Conservation (phyloP, 2,113 vertebrate species). For the Lathamus discolor region DNA sequence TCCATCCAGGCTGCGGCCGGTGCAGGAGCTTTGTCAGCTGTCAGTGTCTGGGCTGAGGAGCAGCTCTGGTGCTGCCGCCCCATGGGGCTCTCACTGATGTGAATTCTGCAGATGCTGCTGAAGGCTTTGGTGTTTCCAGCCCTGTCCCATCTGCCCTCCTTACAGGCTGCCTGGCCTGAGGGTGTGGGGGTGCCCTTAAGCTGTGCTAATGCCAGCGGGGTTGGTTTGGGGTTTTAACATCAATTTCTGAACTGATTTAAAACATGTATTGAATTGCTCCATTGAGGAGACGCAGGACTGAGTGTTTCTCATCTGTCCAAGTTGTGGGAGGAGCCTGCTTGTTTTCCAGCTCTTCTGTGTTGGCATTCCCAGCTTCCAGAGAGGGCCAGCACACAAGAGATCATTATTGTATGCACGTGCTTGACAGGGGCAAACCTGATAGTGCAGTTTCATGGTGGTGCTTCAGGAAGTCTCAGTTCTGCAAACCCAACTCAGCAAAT, state of each 20-base stretch:
- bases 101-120: background rate
- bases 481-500: background rate
- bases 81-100: accelerated
- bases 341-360: background rate
- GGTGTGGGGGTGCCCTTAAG: accelerated
- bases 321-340: background rate
- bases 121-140: background rate
- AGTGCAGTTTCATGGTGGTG: background rate
- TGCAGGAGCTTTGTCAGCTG: accelerated
- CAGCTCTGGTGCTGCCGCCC: background rate
- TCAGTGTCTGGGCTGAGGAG: background rate
- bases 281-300: background rate
- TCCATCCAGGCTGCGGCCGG: accelerated
- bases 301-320: background rate
- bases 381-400: background rate
- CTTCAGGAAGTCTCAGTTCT: background rate
- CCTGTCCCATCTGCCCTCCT: background rate
- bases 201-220: background rate
- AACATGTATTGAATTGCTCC: background rate
- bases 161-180: background rate
- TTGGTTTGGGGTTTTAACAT: background rate
- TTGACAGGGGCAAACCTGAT: background rate
- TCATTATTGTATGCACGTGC: background rate
- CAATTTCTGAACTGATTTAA: background rate
- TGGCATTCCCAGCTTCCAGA: background rate